A percentile compares a stretch with the other conserved stretches of the same genome.
These are phyloP conservation scores for Cosmia trapezina DNA, from an alignment of 2,888 invertebrate genomes.

Conservation along the genomic window DNA sequence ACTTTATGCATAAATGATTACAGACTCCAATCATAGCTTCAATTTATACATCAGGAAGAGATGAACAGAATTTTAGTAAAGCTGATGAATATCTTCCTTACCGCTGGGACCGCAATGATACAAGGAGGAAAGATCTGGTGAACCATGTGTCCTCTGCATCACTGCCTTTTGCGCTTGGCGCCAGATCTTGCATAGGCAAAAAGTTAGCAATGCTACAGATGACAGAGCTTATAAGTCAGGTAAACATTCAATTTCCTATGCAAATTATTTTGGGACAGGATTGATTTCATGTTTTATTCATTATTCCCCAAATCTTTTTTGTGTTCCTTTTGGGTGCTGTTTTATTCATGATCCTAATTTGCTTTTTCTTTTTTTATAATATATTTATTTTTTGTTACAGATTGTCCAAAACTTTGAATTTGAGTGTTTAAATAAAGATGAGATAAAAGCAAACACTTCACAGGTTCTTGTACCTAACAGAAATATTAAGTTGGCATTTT, in stretches of 20 bases:
- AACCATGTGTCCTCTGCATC: slow-evolving; percentile 92
- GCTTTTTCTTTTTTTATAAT: not conserved
- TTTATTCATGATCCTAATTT: not conserved
- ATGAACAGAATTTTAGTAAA: slow-evolving; percentile 92
- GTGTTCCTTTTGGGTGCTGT: not conserved
- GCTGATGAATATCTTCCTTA: slow-evolving; percentile 93
- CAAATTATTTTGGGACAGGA: slow-evolving; percentile 2
- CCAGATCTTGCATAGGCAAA: slow-evolving; percentile 95
- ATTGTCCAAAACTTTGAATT: slow-evolving; percentile 89
- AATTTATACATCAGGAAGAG: slow-evolving; percentile 95
- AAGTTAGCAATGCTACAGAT: slow-evolving; percentile 95
- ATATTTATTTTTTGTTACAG: slow-evolving; percentile 75
- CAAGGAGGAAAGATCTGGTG: slow-evolving; percentile 81
- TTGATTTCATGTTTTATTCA: slow-evolving; percentile 40
- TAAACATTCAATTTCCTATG: slow-evolving; percentile 72
- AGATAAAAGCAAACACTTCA: slow-evolving; percentile 88
- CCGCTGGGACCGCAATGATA: slow-evolving; percentile 93
- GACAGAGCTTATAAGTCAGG: slow-evolving; percentile 92
- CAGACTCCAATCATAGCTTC: slow-evolving; percentile 96
- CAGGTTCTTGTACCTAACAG: slow-evolving; percentile 90
- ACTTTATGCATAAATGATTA: slow-evolving; percentile 61
- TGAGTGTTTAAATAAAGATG: slow-evolving; percentile 83
- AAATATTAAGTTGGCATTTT: slow-evolving; percentile 82
- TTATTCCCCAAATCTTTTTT: not conserved
- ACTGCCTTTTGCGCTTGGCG: slow-evolving; percentile 95